A percentile compares a stretch with the other conserved stretches of the same genome.
phyloP scores from a whole-genome alignment of 2,888 invertebrate species.

The Netelia virgata region DNA sequence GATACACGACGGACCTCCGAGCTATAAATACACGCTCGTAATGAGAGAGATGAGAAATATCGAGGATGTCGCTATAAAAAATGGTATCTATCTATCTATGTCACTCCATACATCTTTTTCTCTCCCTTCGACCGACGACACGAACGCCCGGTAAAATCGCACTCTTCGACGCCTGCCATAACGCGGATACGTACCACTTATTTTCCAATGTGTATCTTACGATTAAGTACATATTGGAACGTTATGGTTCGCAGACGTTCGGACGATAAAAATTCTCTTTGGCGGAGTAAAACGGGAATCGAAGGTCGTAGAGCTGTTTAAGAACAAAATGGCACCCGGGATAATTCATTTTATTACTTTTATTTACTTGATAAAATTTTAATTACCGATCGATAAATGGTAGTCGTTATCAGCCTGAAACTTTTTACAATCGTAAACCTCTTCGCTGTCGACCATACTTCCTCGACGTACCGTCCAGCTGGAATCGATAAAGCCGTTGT shows the following conservation, averaged over 20 bases:
- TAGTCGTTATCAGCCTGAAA: too few relatives aligned
- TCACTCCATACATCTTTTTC: background rate
- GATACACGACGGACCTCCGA: constrained; percentile 40
- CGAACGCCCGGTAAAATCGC: constrained; percentile 48
- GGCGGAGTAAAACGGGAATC: background rate
- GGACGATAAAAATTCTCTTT: background rate
- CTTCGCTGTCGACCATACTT: too few relatives aligned
- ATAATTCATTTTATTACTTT: background rate
- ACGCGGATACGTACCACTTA: constrained; percentile 58
- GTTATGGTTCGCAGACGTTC: background rate
- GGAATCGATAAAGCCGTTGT: too few relatives aligned
- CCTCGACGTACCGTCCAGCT: too few relatives aligned
- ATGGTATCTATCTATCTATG: background rate
- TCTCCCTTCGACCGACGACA: constrained; percentile 10
- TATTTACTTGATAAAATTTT: background rate
- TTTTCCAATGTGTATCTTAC: constrained; percentile 32
- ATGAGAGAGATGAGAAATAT: constrained; percentile 37
- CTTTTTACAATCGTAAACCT: too few relatives aligned
- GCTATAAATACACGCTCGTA: constrained; percentile 59
- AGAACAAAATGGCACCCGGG: background rate
- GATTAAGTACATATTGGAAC: constrained; percentile 2
- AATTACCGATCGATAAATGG: too few relatives aligned
- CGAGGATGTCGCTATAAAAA: constrained; percentile 10
- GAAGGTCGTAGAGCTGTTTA: background rate
- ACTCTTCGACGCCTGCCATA: constrained; percentile 42